Evolutionary conservation across 1,140 invertebrate species (phyloP), one percentile per base, ranked within the genome.

Genomic region (Zaprionus ghesquierei): DNA sequence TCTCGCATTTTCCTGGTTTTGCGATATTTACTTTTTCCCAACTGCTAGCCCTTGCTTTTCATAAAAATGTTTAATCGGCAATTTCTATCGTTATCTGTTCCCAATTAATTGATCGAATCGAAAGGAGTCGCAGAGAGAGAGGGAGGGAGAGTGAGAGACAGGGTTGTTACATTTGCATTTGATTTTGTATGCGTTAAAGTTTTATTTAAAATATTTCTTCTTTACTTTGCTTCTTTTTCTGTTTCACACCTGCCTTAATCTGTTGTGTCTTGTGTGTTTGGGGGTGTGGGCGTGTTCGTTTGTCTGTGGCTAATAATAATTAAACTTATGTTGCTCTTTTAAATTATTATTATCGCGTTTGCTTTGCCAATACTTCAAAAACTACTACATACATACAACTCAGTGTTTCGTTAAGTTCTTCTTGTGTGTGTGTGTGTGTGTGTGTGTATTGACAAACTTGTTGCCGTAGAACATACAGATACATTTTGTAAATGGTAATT

Each of bases 181-280:
- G 49, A 75, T 64, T 71, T 79, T 81, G 38, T 78, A 82, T 76
- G 76, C 66, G 58, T 87, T 89, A 89, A 87, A 89, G 79, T 89
- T 87, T 87, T 87, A 87, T 87, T 87, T 87, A 89, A 87, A 87
- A 87, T 89, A 87, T 87, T 89, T 87, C 75, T 86, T 87, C 66
- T 66, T 46, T 61, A 70, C 65, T 61, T 56, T 25, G 56, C 53
- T 50, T 71, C 56, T 44, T 51, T 12, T 46, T 56, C n/a, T 51
- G 44, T 58, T 51, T 6, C 59, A 69, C 65, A 69, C 58, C 10
- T 56, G 29, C 58, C 13, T 23, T 58, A 44, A 29, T 50, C 62
- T 54, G 56, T 62, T 49, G 25, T 64, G 23, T 53, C 20, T 60
- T 72, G 29, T 33, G 23, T 64, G 33, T 35, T 25, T 31, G 18